Base-by-base conservation (phyloP, 2,888 invertebrate species). In the Rhimphoctona megacephalus region DNA sequence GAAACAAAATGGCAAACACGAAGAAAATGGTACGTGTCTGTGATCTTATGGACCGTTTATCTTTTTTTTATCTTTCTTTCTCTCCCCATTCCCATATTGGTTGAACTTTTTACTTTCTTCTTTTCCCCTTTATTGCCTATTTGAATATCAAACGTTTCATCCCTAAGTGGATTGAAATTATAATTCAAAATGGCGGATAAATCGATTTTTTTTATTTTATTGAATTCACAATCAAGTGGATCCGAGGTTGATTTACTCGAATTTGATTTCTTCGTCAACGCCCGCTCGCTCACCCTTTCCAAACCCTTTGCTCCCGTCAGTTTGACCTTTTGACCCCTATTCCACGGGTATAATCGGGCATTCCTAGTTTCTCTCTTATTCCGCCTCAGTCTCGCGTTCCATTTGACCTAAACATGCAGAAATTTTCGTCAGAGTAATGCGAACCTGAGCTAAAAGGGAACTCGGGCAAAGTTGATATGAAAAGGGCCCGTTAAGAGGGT, bases 271-370 rank as follows among this genome's bases (percentile, higher is more conserved):
- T 57, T 57, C 54, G 25, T 57, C 54, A 57, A 57, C 54, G 54
- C 49, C 43, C 17, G 7, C 49, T 1, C 49, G 5, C 19, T 49
- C 49, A 11, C n/a, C 14, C 14, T 14, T 61, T 11, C 17, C 17
- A n/a, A 61, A 30, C 61, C 17, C 17, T 14, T 61, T 17, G 30
- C 17, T 6, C 30, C 17, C 6, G 4, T 57, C 25, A 14, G 5
- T 61, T 61, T 61, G 61, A 61, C 61, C 61, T 61, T 61, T 61
- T 61, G 61, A 61, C 61, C 25, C 57, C 14, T 57, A 57, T 57
- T 57, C 14, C 57, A 30, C 57, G 57, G 17, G 8, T n/a, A n/a
- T n/a, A 11, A 54, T 54, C 54, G 54, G 54, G 22, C 22, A 11
- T 54, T 54, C 22, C 17, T 8, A 30, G 61, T 30, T n/a, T 61